Evolutionary conservation across 2,888 invertebrate species (phyloP).

Genomic region (Timema podura): DNA sequence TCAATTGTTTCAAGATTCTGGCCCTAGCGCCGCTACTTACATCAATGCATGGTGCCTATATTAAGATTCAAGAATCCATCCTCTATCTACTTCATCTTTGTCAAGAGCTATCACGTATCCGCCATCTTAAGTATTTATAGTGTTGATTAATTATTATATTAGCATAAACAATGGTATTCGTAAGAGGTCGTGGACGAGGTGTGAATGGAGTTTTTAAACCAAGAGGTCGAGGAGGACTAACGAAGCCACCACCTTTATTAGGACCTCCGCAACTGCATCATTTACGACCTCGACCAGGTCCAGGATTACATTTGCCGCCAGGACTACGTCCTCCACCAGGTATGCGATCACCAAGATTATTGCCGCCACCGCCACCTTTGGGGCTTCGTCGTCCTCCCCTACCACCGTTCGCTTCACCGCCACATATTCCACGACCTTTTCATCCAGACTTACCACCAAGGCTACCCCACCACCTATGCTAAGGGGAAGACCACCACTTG

Average conservation of each 20-base stretch:
- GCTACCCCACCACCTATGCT: constrained; percentile 25
- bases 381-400: constrained; percentile 30
- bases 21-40: too few species aligned
- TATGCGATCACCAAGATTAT: constrained; percentile 36
- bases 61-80: too few species aligned
- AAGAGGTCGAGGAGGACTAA: constrained; percentile 15
- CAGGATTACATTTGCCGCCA: constrained; percentile 26
- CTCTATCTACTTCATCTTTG: too few species aligned
- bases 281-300: constrained; percentile 23
- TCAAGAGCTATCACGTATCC: too few species aligned
- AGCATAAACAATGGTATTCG: constrained; percentile 26
- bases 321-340: constrained; percentile 35
- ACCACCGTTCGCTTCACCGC: constrained; percentile 36
- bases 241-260: constrained; percentile 24
- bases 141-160: too few species aligned
- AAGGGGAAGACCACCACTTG: constrained; percentile 20
- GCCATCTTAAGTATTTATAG: too few species aligned
- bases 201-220: constrained; percentile 2
- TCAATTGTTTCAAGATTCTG: too few species aligned
- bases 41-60: too few species aligned
- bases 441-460: constrained; percentile 31
- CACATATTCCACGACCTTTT: constrained; percentile 27
- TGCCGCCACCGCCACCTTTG: constrained; percentile 32
- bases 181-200: constrained; percentile 20
- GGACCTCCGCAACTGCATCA: constrained; percentile 20